Evolutionary conservation across 2,113 vertebrate species (phyloP), one percentile per base, ranked within the genome.

Genomic region (Cygnus atratus): DNA sequence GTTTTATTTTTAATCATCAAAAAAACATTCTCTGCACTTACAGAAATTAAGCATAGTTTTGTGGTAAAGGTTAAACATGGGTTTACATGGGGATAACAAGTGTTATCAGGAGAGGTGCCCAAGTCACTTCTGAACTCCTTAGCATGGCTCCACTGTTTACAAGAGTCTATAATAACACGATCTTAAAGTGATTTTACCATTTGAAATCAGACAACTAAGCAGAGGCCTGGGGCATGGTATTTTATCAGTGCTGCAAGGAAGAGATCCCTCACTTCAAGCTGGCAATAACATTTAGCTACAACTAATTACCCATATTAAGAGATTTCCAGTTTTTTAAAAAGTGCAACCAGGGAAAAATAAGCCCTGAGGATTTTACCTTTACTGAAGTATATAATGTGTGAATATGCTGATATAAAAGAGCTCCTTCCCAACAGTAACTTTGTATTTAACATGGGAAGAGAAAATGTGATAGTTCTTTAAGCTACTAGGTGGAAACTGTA

Each of bases 261-360:
- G 16, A 46, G 14, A 5, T 90, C 37, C 14, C 16, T 76, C 43
- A 55, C 72, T 80, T 63, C 31, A 82, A 90, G 31, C 15, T 80
- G 21, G 13, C 6, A 65, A 86, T 72, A 59, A 76, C 22, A 92
- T 80, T 80, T 76, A 88, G 28, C 25, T 79, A 35, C 24, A 26
- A 24, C 39, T 68, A 59, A 24, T 44, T 68, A 59, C 0, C 0
- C 9, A 4, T 35, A 75, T 17, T 18, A 82, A 57, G 35, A 50
- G 20, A 73, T 65, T 61, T 83, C 72, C 54, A 76, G 26, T 71
- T 75, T 43, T 35, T 33, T n/a, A 75, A 74, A 44, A 79, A 58
- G 5, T 43, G 10, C 17, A 79, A 75, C 16, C 26, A 80, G 46
- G 13, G 19, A 71, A 67, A 86, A 89, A 58, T 10, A n/a, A 20